Evolutionary conservation across 2,888 invertebrate species (phyloP).

Genomic region (Nowickia ferox): DNA sequence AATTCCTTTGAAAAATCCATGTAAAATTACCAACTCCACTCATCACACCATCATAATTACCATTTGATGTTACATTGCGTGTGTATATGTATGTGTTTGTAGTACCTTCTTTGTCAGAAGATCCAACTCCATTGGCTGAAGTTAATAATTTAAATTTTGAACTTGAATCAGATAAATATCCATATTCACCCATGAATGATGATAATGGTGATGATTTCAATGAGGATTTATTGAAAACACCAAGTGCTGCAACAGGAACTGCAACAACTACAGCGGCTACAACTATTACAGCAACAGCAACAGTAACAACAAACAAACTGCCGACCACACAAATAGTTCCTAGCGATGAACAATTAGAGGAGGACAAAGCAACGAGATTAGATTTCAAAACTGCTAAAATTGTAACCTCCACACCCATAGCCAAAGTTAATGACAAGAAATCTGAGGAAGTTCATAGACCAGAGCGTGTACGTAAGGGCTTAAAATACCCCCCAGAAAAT

Average conservation of each 20-base stretch:
- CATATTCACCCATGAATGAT: constrained; percentile 59
- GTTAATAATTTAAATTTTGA: constrained; percentile 82
- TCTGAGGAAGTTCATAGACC: constrained; percentile 17
- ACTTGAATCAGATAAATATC: constrained; percentile 80
- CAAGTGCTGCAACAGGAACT: constrained; percentile 74
- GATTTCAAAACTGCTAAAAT: constrained; percentile 72
- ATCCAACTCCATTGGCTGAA: constrained; percentile 83
- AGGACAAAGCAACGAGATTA: constrained; percentile 51
- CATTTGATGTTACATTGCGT: constrained; percentile 46
- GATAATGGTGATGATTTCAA: constrained; percentile 46
- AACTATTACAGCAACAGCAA: constrained; percentile 20
- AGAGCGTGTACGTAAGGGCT: constrained; percentile 71
- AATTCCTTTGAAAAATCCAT: constrained; percentile 27
- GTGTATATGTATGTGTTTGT: constrained; percentile 66
- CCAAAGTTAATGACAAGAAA: constrained; percentile 67
- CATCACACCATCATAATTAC: constrained; percentile 31
- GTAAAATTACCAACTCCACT: constrained; percentile 29
- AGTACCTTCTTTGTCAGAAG: constrained; percentile 83
- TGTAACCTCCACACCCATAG: constrained; percentile 79
- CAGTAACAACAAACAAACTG: constrained; percentile 29
- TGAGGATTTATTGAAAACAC: constrained; percentile 78
- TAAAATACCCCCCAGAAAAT: constrained; percentile 71
- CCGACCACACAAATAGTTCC: constrained; percentile 63
- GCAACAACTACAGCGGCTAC: constrained; percentile 31
- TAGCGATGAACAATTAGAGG: constrained; percentile 53